Conservation (phyloP, 2,113 vertebrate species). For the Sinocyclocheilus anophthalmus region DNA sequence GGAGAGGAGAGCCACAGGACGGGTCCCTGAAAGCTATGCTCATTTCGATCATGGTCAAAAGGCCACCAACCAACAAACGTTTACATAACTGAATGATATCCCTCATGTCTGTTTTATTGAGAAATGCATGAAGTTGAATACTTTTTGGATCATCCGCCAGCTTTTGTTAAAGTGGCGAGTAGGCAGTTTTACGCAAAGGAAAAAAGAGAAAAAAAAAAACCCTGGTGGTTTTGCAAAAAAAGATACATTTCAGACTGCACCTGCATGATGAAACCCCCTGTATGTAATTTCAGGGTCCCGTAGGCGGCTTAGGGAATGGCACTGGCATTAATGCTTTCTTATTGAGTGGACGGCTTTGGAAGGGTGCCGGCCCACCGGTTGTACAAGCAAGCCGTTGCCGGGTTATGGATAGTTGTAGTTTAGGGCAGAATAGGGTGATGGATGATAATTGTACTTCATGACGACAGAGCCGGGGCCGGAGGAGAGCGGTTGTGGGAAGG, state of each 20-base stretch:
- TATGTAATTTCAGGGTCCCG: conserved; percentile 62
- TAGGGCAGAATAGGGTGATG: too few relatives aligned
- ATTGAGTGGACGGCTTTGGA: conserved; percentile 70
- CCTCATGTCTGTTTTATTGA: not conserved
- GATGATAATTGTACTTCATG: too few relatives aligned
- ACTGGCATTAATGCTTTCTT: conserved; percentile 65
- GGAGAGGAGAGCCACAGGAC: conserved; percentile 55
- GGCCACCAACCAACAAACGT: conserved; percentile 31
- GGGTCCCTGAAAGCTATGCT: conserved; percentile 54
- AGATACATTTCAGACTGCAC: conserved; percentile 60
- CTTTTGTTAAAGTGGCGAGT: not conserved
- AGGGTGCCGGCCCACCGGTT: too few relatives aligned
- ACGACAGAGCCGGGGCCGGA: too few relatives aligned
- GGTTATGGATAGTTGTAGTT: too few relatives aligned
- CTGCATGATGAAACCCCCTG: conserved; percentile 59
- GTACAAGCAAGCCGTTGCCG: too few relatives aligned
- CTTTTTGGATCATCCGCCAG: not conserved
- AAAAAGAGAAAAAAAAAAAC: not conserved
- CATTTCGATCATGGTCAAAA: conserved; percentile 57
- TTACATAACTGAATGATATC: too few relatives aligned
- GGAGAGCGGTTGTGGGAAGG: too few relatives aligned
- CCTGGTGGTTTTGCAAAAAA: conserved; percentile 37
- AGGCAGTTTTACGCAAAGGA: not conserved
- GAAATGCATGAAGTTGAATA: not conserved
- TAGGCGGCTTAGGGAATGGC: conserved; percentile 57